phyloP scores from a whole-genome alignment of 2,888 invertebrate species.

The Slavum lentiscoides region DNA sequence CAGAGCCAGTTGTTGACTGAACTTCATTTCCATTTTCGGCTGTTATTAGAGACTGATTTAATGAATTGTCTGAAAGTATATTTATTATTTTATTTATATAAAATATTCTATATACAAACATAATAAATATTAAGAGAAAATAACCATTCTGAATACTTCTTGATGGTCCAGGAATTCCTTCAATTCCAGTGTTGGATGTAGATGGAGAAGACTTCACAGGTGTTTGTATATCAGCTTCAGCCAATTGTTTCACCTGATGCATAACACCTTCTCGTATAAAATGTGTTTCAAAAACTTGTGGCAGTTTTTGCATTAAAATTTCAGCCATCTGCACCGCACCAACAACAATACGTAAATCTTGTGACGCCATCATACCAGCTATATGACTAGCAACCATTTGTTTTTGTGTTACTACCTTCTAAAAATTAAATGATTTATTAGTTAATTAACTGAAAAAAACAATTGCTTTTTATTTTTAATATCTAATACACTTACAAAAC shows the following conservation, averaged over 20 bases:
- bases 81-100: not conserved
- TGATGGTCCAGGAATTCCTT: constrained; percentile 48
- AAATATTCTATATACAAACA: not conserved
- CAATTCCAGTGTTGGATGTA: constrained; percentile 32
- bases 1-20: constrained; percentile 18
- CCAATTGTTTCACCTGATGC: constrained; percentile 73
- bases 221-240: constrained; percentile 55
- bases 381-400: constrained; percentile 87
- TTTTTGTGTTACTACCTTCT: constrained; percentile 46
- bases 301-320: constrained; percentile 93
- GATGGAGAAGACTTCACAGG: constrained; percentile 35
- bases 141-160: constrained; percentile 35
- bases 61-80: not conserved
- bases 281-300: constrained; percentile 91
- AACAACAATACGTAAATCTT: constrained; percentile 93
- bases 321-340: constrained; percentile 96
- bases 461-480: too few relatives aligned
- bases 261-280: constrained; percentile 95
- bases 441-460: not conserved
- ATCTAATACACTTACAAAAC: too few relatives aligned
- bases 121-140: not conserved
- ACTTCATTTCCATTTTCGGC: constrained; percentile 38
- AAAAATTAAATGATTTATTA: not conserved
- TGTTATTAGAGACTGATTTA: constrained; percentile 9
- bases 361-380: constrained; percentile 97